Evolutionary conservation across 2,113 vertebrate species (phyloP).

Genomic region (Phasianus colchicus): DNA sequence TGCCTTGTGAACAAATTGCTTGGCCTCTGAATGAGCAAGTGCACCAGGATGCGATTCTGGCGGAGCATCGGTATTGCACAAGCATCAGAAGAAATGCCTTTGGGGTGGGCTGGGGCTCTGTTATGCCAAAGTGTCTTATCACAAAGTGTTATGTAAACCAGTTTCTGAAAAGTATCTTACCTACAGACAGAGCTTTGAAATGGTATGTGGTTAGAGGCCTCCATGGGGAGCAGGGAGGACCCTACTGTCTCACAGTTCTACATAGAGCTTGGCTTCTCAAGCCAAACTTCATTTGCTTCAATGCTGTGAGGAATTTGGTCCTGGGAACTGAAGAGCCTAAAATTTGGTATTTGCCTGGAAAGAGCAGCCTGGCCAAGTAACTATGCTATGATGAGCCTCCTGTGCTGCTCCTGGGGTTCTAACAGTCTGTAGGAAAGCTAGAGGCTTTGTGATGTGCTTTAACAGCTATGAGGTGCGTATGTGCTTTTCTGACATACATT

Average conservation of each 20-base stretch:
- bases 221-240: background rate
- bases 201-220: background rate
- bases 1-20: background rate
- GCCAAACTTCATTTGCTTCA: background rate
- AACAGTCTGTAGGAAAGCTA: background rate
- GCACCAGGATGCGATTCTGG: background rate
- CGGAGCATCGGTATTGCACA: background rate
- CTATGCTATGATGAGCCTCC: background rate
- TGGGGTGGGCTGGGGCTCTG: fast-evolving
- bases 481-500: background rate
- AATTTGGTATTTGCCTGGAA: background rate
- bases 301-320: background rate
- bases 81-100: background rate
- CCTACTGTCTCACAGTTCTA: background rate
- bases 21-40: no score
- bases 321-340: background rate
- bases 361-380: background rate
- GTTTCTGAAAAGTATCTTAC: background rate
- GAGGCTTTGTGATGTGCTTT: background rate
- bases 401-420: background rate
- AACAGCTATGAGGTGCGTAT: background rate
- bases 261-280: fast-evolving
- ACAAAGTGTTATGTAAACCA: background rate
- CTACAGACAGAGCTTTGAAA: background rate
- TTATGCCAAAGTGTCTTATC: background rate